phyloP scores from a whole-genome alignment of 2,113 vertebrate species.

The Neopipo cinnamomea region DNA sequence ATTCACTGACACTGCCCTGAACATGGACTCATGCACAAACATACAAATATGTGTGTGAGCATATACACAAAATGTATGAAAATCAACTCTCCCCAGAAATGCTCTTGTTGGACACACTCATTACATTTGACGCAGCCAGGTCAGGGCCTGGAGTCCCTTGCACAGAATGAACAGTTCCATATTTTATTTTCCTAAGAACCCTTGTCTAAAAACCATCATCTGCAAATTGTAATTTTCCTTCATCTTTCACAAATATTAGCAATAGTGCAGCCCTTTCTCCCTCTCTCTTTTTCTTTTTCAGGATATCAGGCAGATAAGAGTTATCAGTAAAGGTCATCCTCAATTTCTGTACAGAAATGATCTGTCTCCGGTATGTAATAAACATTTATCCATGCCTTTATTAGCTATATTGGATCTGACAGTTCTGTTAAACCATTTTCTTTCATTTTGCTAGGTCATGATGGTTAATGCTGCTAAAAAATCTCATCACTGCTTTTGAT shows the following conservation, averaged over 20 bases:
- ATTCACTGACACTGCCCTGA: not conserved
- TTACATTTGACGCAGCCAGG: not conserved
- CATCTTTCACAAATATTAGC: conserved; percentile 71
- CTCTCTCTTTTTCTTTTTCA: conserved; percentile 76
- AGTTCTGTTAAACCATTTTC: conserved; percentile 99
- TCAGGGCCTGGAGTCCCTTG: not conserved
- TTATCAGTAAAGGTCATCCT: conserved; percentile 98
- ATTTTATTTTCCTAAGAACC: not conserved
- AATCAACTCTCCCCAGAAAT: not conserved
- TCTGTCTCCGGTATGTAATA: conserved; percentile 97
- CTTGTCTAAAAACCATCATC: conserved; percentile 51
- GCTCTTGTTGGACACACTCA: not conserved
- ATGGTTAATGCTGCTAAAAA: conserved; percentile 95
- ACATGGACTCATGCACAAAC: not conserved
- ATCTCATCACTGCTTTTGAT: conserved; percentile 87
- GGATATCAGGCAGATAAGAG: conserved; percentile 87
- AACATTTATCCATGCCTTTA: conserved; percentile 99
- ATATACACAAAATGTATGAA: not conserved
- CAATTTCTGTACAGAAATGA: conserved; percentile 99
- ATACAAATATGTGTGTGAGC: not conserved
- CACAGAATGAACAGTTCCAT: not conserved
- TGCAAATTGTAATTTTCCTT: conserved; percentile 68
- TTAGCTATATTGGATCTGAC: conserved; percentile 99
- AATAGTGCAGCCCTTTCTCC: conserved; percentile 24
- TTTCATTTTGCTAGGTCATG: conserved; percentile 90